phyloP scores from a whole-genome alignment of 1,140 invertebrate genomes.

The Anastrepha obliqua region DNA sequence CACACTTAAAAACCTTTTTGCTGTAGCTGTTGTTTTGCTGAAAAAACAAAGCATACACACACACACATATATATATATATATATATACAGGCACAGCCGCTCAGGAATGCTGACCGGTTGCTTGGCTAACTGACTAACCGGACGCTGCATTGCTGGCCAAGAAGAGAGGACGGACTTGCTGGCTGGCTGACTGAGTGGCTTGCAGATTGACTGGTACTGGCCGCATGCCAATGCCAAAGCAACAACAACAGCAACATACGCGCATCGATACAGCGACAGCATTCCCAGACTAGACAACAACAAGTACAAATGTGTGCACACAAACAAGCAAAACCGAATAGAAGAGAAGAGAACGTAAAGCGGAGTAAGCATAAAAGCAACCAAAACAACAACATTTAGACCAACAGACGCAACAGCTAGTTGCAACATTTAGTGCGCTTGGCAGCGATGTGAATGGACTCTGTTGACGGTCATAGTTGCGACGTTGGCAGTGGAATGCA shows the following conservation, averaged over 20 bases:
- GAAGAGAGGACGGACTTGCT: not conserved
- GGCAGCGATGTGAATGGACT: constrained; percentile 31
- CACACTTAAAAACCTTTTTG: not conserved
- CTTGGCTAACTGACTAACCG: constrained; percentile 46
- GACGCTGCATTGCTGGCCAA: not conserved
- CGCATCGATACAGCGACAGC: constrained; percentile 16
- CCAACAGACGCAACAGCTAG: constrained; percentile 22
- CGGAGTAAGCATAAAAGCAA: constrained; percentile 12
- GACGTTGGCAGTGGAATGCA: constrained; percentile 18
- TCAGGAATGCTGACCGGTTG: constrained; percentile 33
- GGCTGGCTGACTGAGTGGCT: too few relatives aligned
- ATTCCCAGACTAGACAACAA: constrained; percentile 53
- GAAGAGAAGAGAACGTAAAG: not conserved
- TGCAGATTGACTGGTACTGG: not conserved
- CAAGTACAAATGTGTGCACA: constrained; percentile 2
- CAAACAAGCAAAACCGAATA: not conserved
- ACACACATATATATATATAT: too few relatives aligned
- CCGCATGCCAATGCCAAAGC: constrained; percentile 31
- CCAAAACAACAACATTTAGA: constrained; percentile 20
- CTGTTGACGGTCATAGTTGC: not conserved
- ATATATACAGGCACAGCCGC: not conserved
- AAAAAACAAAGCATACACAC: not conserved
- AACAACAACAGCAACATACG: not conserved
- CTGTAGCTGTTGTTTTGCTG: not conserved
- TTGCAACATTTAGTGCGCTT: not conserved